Conservation (phyloP, 1,140 invertebrate species). For the Formica exsecta region DNA sequence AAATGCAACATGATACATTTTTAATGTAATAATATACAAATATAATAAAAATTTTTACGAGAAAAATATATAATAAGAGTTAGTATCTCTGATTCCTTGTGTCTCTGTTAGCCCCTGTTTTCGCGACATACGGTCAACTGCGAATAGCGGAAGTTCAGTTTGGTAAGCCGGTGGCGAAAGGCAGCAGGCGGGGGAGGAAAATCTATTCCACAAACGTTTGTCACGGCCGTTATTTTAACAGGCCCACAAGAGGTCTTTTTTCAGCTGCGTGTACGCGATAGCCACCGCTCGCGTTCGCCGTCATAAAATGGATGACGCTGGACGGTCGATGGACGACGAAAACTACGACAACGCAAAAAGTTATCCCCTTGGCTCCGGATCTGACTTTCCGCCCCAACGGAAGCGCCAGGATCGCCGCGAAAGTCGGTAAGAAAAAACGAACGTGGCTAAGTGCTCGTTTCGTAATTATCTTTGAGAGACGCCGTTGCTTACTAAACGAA, state of each 20-base stretch:
- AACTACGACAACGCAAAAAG: slow-evolving; percentile 63
- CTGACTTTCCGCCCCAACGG: background rate
- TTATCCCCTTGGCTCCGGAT: slow-evolving; percentile 15
- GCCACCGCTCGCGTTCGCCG: slow-evolving; percentile 67
- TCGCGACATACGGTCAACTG: slow-evolving; percentile 54
- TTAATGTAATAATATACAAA: background rate
- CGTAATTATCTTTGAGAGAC: slow-evolving; percentile 63
- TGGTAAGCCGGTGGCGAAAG: slow-evolving; percentile 60
- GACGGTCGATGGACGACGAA: slow-evolving; percentile 47
- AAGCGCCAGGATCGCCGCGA: slow-evolving; percentile 14
- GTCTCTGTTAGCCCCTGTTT: slow-evolving; percentile 61
- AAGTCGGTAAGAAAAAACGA: slow-evolving; percentile 66
- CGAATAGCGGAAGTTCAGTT: slow-evolving; percentile 78
- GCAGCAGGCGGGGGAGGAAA: slow-evolving; percentile 69
- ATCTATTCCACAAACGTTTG: slow-evolving; percentile 79
- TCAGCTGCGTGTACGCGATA: slow-evolving; percentile 72
- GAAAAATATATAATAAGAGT: slow-evolving; percentile 41
- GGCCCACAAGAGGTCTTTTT: slow-evolving; percentile 75
- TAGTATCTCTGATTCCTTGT: slow-evolving; percentile 39
- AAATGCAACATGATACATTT: background rate
- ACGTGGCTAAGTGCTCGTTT: slow-evolving; percentile 62
- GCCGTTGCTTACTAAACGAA: slow-evolving; percentile 40
- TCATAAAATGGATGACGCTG: slow-evolving; percentile 42
- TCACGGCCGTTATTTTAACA: slow-evolving; percentile 79
- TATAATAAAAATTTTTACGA: slow-evolving; percentile 25